Conservation (phyloP, 2,888 invertebrate species). For the Linyphia triangularis region DNA sequence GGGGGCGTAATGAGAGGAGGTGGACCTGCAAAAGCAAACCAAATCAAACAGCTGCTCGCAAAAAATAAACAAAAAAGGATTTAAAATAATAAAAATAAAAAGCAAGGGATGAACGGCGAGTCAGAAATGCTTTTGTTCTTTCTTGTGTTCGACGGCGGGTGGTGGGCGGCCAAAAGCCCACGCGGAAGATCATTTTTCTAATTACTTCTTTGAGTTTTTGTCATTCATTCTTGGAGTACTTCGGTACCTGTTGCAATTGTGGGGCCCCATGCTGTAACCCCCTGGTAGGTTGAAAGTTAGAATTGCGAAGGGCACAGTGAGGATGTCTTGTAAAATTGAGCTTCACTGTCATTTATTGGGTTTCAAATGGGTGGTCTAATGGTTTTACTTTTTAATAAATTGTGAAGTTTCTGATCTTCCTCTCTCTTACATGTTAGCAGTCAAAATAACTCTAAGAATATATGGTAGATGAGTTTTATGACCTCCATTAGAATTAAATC, state of each 20-base stretch:
- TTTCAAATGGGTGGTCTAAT: neutral
- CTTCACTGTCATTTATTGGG: too few relatives aligned
- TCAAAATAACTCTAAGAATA: too few relatives aligned
- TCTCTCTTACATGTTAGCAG: too few relatives aligned
- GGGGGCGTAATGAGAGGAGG: slow-evolving; percentile 75
- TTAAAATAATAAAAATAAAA: slow-evolving; percentile 5
- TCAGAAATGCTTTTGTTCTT: neutral
- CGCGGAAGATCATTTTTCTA: slow-evolving; percentile 34
- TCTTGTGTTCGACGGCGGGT: neutral
- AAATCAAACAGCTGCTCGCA: slow-evolving; percentile 43
- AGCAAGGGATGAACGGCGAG: neutral
- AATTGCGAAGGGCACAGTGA: neutral
- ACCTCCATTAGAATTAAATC: too few relatives aligned
- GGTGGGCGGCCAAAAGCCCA: slow-evolving; percentile 48
- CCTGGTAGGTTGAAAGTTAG: neutral
- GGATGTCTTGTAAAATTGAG: neutral
- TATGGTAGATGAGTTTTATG: too few relatives aligned
- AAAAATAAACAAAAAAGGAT: slow-evolving; percentile 21
- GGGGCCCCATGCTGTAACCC: neutral
- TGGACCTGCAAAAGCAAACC: slow-evolving; percentile 72
- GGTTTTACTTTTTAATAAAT: too few relatives aligned
- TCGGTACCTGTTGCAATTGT: neutral
- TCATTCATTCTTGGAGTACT: neutral
- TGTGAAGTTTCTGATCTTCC: too few relatives aligned
- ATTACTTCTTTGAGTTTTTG: slow-evolving; percentile 39